Conservation (phyloP, 2,888 invertebrate genomes). For the Drosophila ustulata region DNA sequence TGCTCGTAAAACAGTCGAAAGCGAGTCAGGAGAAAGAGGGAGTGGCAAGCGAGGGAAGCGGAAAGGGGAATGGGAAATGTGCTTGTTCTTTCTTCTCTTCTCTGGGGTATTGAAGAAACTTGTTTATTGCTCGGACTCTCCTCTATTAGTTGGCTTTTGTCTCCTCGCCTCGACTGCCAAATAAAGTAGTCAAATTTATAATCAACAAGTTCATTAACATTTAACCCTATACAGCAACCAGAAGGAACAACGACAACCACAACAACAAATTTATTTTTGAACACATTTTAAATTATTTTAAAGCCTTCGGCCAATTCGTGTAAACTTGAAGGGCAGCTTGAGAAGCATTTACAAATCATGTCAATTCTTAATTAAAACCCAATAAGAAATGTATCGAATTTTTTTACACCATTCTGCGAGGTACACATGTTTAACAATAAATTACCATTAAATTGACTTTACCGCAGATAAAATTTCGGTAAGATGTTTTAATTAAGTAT, state of each 20-base stretch:
- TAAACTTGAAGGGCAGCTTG: constrained; percentile 12
- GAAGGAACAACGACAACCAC: constrained; percentile 32
- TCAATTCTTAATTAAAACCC: constrained; percentile 71
- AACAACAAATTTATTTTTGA: constrained; percentile 54
- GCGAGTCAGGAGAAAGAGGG: no score
- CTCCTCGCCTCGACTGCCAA: constrained; percentile 43
- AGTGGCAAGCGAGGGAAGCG: neutral
- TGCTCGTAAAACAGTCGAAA: constrained; percentile 39
- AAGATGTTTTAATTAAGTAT: neutral
- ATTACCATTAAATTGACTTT: neutral
- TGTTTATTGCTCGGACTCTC: constrained; percentile 41
- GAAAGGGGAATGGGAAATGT: neutral
- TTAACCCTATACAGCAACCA: constrained; percentile 74
- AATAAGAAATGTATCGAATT: constrained; percentile 9
- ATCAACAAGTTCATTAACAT: constrained; percentile 83
- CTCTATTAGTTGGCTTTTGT: constrained; percentile 41
- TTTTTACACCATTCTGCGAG: constrained; percentile 13
- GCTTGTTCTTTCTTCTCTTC: constrained; percentile 1
- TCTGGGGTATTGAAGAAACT: constrained; percentile 35
- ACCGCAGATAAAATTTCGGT: neutral
- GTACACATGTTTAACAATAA: neutral
- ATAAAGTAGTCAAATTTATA: constrained; percentile 80
- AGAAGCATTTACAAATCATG: constrained; percentile 51
- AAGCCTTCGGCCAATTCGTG: constrained; percentile 46
- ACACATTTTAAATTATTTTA: constrained; percentile 65